Base-by-base conservation (phyloP, 2,113 vertebrate genomes). In the Bungarus multicinctus region DNA sequence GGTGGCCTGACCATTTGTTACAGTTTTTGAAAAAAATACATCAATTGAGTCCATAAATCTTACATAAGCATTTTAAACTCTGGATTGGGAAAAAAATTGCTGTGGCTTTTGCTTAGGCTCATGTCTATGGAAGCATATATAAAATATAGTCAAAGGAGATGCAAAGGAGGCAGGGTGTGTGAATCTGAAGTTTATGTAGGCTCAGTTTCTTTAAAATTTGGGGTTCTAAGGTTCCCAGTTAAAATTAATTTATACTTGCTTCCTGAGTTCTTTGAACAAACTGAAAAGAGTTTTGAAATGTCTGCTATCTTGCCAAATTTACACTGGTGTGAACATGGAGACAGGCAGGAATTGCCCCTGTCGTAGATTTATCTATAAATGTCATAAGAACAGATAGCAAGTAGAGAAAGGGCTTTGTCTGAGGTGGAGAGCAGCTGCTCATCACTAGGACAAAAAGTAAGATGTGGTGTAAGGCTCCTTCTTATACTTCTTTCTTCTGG, bases 201-300 rank as follows among this genome's bases (percentile, higher is more conserved):
- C 54, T 5, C 20, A 89, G 64, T 87, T 45, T 93, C 86, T 5
- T 91, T 93, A 93, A 92, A 91, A 55, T 8, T 81, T 25, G 39
- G 50, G 2, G 12, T 34, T 55, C 47, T 27, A 27, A 85, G 34
- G 53, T 23, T 30, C 69, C 18, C 22, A 85, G 52, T 30, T 54
- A 53, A 43, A 23, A 85, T 85, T 7, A 85, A 23, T 54, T 85
- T 85, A 39, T 43, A 55, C 22, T 85, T 91, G 85, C 50, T 7
- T 6, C 5, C 54, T 43, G 52, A 54, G 11, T 55, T 85, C 22
- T 34, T 91, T 18, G 47, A 52, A 47, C 20, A 34, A 90, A 30
- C 52, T 20, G 11, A 69, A 50, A 90, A 52, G 27, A 11, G 12
- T 34, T 34, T 22, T 90, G 60, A 53, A 90, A 53, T 4, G 6